These are phyloP conservation scores for Xiphias gladius DNA, from an alignment of 2,113 vertebrate genomes.

Conservation along the genomic window DNA sequence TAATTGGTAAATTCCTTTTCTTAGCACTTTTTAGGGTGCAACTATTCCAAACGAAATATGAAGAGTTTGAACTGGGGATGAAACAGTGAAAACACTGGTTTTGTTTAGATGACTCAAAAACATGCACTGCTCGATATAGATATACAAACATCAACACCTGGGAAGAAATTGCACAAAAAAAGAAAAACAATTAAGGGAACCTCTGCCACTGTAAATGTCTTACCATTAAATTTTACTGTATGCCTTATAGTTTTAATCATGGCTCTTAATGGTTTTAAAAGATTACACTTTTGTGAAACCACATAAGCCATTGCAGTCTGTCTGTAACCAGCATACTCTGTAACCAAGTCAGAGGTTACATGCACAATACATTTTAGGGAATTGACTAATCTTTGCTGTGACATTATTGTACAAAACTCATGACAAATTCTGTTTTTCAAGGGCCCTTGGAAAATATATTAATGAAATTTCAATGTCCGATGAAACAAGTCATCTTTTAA, in stretches of 20 bases:
- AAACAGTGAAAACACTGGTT: neutral
- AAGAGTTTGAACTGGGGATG: neutral
- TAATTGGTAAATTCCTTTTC: conserved; percentile 31
- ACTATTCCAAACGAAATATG: neutral
- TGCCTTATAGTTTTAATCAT: neutral
- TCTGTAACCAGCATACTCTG: conserved; percentile 34
- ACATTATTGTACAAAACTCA: conserved; percentile 83
- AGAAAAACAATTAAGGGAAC: neutral
- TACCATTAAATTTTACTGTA: neutral
- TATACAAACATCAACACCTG: neutral
- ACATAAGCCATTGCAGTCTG: neutral
- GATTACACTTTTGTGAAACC: conserved; percentile 5
- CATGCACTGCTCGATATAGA: neutral
- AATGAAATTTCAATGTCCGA: conserved; percentile 88
- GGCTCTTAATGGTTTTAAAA: conserved; percentile 10
- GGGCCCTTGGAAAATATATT: conserved; percentile 84
- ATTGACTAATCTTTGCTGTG: conserved; percentile 82
- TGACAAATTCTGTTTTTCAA: conserved; percentile 84
- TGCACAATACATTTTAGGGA: conserved; percentile 75
- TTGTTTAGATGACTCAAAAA: neutral
- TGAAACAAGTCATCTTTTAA: conserved; percentile 86
- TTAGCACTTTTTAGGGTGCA: conserved; percentile 53
- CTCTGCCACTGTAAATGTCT: neutral
- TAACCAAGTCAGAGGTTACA: conserved; percentile 53
- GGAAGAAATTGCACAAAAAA: neutral